Base-by-base conservation (phyloP, 2,113 vertebrate species). In the Trogon melanurus region DNA sequence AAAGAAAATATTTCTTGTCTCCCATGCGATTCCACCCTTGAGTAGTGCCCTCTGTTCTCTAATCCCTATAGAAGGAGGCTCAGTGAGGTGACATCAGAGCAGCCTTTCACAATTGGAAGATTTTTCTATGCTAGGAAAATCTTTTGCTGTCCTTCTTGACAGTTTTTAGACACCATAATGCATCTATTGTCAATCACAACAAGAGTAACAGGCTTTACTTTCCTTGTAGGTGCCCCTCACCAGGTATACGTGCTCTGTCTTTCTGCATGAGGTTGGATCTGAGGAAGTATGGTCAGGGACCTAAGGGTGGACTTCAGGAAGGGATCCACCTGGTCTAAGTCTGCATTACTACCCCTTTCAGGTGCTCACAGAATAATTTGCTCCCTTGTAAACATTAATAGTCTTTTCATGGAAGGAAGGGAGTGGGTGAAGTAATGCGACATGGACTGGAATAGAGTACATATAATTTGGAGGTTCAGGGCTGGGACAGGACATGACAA, bases 231-330 rank as follows among this genome's bases (percentile, higher is more conserved):
- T 21, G 4, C 10, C 6, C 38, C 13, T 26, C 14, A 27, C n/a
- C 0, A 0, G 6, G n/a, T 26, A 8, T 5, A 9, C 1, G 0
- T n/a, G 10, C 13, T 25, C 32, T 67, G 8, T 66, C 17, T 61
- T 60, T 26, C 17, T 69, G 5, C 26, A 32, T 13, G 57, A 76
- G n/a, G 5, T 16, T 82, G 70, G 4, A 8, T 83, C 54, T 56
- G 22, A 81, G 79, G 8, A 50, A 2, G 3, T 44, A 8, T 27
- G 20, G 13, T 67, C 50, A 83, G 32, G 16, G 82, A 29, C 41
- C 12, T 75, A 29, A 44, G 3, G 0, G 32, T 48, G 6, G 16
- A 56, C 26, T 47, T 75, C 22, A 36, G 50, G 20, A 75, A 56
- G 20, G 6, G 34, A 76, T 90, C 4, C 9, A 32, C 15, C 6